Evolutionary conservation across 2,113 vertebrate species (phyloP).

Genomic region (Azemiops feae): DNA sequence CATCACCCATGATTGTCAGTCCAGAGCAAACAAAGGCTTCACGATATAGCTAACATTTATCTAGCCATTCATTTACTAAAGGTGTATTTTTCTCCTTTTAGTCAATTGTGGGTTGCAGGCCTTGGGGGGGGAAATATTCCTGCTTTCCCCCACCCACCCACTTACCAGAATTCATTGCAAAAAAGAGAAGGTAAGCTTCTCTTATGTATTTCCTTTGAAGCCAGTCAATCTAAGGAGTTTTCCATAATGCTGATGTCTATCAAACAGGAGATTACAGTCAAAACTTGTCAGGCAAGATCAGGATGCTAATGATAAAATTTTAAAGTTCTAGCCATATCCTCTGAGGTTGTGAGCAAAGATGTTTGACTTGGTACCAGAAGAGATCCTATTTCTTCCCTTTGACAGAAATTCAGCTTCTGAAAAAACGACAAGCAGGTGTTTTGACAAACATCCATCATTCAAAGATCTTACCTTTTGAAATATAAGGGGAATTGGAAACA

Average conservation of each 20-base stretch:
- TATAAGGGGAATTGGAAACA: neutral
- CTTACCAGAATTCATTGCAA: neutral
- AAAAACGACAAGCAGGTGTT: neutral
- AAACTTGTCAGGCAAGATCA: constrained; percentile 6
- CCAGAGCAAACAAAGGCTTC: neutral
- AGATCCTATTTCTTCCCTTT: neutral
- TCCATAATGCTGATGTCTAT: neutral
- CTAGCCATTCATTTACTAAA: neutral
- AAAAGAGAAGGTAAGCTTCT: neutral
- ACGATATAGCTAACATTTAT: neutral
- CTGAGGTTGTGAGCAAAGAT: neutral
- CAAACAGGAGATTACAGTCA: neutral
- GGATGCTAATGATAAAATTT: neutral
- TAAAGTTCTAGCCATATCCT: neutral
- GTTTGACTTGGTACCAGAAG: neutral
- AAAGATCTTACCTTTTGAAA: neutral
- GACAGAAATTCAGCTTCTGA: neutral
- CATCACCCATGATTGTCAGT: accelerated
- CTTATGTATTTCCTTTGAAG: neutral
- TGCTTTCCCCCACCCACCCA: neutral
- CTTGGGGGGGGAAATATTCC: neutral
- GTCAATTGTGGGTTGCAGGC: accelerated
- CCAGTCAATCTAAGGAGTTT: neutral
- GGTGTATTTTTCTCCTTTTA: neutral
- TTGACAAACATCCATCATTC: neutral